Conservation (phyloP, 1,140 invertebrate species). For the Andrena cerasifolii region DNA sequence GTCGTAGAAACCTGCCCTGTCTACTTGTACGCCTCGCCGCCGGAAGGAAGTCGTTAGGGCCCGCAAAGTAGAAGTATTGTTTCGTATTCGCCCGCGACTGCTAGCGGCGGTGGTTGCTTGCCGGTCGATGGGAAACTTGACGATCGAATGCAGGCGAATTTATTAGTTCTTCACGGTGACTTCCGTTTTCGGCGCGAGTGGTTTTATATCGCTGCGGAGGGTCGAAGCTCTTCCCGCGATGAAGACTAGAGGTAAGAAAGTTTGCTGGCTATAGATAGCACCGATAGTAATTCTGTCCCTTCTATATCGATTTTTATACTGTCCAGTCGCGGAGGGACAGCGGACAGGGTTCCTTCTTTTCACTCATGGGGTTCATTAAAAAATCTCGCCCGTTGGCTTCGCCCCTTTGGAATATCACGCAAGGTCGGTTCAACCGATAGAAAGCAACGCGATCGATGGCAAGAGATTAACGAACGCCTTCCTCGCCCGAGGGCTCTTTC, state of each 20-base stretch:
- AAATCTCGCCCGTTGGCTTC: slow-evolving; percentile 50
- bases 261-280: neutral
- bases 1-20: slow-evolving; percentile 13
- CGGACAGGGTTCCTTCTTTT: neutral
- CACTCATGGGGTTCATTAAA: slow-evolving; percentile 34
- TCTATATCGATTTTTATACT: neutral
- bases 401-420: slow-evolving; percentile 29
- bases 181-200: too few relatives aligned
- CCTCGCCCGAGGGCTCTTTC: slow-evolving; percentile 31
- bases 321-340: neutral
- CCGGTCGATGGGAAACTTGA: too few relatives aligned
- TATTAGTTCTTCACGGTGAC: too few relatives aligned
- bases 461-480: slow-evolving; percentile 51
- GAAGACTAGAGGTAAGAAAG: neutral
- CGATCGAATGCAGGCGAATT: too few relatives aligned
- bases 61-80: slow-evolving; percentile 27
- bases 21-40: slow-evolving; percentile 19
- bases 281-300: neutral
- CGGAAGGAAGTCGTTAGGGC: slow-evolving; percentile 37
- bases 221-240: neutral
- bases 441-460: slow-evolving; percentile 32
- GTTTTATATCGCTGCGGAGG: too few relatives aligned
- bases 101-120: neutral
- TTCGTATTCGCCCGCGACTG: neutral
- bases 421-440: slow-evolving; percentile 29